Evolutionary conservation across 2,113 vertebrate species (phyloP), one percentile per base, ranked within the genome.

Genomic region (Gopherus flavomarginatus): DNA sequence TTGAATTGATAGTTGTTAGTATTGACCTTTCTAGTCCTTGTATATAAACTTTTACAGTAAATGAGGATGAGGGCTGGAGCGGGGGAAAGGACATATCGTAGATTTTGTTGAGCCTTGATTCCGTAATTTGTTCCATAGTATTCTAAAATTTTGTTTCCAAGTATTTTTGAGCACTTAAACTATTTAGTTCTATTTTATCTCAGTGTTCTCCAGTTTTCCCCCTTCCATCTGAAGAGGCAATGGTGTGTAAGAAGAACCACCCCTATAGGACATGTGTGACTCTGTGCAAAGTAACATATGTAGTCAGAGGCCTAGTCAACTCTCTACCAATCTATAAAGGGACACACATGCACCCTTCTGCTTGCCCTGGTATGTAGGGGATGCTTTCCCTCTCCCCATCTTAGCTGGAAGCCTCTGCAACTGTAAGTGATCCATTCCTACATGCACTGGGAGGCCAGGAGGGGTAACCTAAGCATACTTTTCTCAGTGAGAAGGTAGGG

Each of bases 221-320:
- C 0, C 0, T 52, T 31, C 53, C 65, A 81, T 38, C 17, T 38
- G 38, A 65, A 0, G 9, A n/a, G 50, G 11, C 78, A 85, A 6
- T 38, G 13, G 7, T 54, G 59, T 72, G 16, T 85, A 21, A 44
- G 62, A 79, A 56, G 31, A 62, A 27, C 19, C 22, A 81, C 54
- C 44, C 38, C n/a, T 75, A 31, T 78, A 50, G 44, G 31, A 82
- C 26, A 87, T 79, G 38, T 38, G 47, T 84, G 87, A 19, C 14
- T 4, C 9, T 53, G 5, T 93, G 42, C 24, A 14, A 8, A 3
- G 4, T 44, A n/a, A 44, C 10, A 3, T 44, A 17, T 49, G 84
- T 22, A 12, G 57, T 85, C 44, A 8, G 29, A 44, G 78, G 50
- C 11, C 31, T 24, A 82, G 88, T 90, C 83, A 72, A 4, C n/a